Conservation (phyloP, 2,113 vertebrate genomes). For the Phaethon lepturus region DNA sequence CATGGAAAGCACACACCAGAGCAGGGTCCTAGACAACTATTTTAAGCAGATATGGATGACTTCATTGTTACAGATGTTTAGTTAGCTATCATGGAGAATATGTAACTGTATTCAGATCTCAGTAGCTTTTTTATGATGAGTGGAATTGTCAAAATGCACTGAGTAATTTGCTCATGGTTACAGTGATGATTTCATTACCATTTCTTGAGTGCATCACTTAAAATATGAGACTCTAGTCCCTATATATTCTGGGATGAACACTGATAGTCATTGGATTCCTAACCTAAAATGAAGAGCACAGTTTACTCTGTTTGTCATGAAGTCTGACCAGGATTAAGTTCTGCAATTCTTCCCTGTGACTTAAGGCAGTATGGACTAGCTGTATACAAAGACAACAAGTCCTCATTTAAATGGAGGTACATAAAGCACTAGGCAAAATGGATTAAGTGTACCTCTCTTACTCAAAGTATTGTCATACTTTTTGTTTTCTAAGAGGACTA, state of each 20-base stretch:
- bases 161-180: neutral
- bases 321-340: neutral
- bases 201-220: neutral
- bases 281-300: neutral
- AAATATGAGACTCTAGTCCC: neutral
- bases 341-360: neutral
- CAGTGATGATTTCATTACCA: neutral
- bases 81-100: neutral
- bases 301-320: neutral
- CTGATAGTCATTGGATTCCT: neutral
- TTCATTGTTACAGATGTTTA: neutral
- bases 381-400: neutral
- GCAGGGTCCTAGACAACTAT: neutral
- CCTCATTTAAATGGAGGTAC: neutral
- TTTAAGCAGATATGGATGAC: neutral
- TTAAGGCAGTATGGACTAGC: accelerated
- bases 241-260: neutral
- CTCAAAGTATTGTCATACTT: neutral
- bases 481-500: neutral
- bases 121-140: neutral
- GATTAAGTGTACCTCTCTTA: neutral
- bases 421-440: neutral
- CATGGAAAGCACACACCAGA: accelerated
- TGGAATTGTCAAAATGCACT: neutral
- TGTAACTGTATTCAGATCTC: neutral